Base-by-base conservation (phyloP, 2,113 vertebrate species). In the Patagioenas fasciata region DNA sequence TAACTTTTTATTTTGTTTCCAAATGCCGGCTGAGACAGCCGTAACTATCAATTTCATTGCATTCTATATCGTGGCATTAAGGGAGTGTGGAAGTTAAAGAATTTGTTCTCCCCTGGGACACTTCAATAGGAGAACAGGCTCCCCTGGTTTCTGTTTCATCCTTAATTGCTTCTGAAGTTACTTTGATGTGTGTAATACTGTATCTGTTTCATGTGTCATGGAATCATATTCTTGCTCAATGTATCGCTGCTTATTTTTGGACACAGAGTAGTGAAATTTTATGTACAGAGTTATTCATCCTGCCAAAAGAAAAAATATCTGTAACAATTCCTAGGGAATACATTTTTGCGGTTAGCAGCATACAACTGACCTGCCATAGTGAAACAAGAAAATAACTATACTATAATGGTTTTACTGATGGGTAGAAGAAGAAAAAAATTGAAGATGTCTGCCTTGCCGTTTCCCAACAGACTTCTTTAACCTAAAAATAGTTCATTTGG, bases 111-210 rank as follows among this genome's bases (percentile, higher is more conserved):
- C 79, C 81, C 28, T 80, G 86, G 78, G 80, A 95, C 42, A 70
- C 88, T 96, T 95, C 91, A 93, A 32, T 92, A 57, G 60, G 75
- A 90, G 40, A 61, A 81, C 31, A 95, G 79, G 56, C 82, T 94
- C 65, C 71, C 79, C 56, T 72, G 53, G 74, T 89, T 95, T 90
- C 38, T 90, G 28, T 89, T 97, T 95, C 71, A 93, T 96, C 72
- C 80, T 93, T 96, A 98, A 98, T 97, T 97, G 96, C 95, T 96
- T 96, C 95, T 96, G 95, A 97, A 98, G 97, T 96, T 87, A 96
- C 96, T 96, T 95, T 98, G 97, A 97, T 97, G 96, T 97, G 80
- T 96, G 78, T 97, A 96, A 96, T 97, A 97, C 91, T 94, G 66
- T 94, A 81, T 95, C 95, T 97, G 80, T 96, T 97, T 66, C 72